Evolutionary conservation across 2,888 invertebrate genomes (phyloP).

Genomic region (Ormia ochracea): DNA sequence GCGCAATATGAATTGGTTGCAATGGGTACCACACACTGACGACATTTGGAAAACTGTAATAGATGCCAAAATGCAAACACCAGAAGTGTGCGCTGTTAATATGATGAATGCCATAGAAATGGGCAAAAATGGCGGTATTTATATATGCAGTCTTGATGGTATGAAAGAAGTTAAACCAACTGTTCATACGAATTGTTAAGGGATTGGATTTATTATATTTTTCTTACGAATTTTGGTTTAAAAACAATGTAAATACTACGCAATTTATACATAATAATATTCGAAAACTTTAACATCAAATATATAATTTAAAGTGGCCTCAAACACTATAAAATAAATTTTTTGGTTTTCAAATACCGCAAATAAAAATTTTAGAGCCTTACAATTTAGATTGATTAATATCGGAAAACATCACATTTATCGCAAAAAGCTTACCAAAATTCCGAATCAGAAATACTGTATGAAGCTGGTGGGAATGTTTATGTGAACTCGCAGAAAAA

Average conservation of each 20-base stretch:
- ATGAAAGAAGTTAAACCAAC: constrained; percentile 71
- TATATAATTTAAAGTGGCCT: too few species aligned
- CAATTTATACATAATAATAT: too few species aligned
- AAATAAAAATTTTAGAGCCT: too few species aligned
- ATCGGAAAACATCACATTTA: too few species aligned
- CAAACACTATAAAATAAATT: too few species aligned
- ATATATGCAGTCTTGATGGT: constrained; percentile 71
- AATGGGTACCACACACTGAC: constrained; percentile 66
- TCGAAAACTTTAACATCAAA: too few species aligned
- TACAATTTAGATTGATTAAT: too few species aligned
- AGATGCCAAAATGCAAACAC: constrained; percentile 70
- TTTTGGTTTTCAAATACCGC: too few species aligned
- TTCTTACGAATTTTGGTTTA: not conserved
- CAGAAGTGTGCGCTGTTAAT: constrained; percentile 71
- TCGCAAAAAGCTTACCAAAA: too few species aligned
- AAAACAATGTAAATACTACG: not conserved
- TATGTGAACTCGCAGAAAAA: too few species aligned
- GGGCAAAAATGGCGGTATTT: constrained; percentile 74
- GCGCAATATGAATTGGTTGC: constrained; percentile 70
- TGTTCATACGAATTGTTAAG: constrained; percentile 69
- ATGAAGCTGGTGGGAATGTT: too few species aligned
- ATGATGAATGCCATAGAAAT: constrained; percentile 71
- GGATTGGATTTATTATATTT: not conserved
- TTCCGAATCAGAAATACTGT: too few species aligned
- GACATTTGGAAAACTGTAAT: constrained; percentile 68